phyloP scores from a whole-genome alignment of 2,113 vertebrate genomes.

The Mellivora capensis region DNA sequence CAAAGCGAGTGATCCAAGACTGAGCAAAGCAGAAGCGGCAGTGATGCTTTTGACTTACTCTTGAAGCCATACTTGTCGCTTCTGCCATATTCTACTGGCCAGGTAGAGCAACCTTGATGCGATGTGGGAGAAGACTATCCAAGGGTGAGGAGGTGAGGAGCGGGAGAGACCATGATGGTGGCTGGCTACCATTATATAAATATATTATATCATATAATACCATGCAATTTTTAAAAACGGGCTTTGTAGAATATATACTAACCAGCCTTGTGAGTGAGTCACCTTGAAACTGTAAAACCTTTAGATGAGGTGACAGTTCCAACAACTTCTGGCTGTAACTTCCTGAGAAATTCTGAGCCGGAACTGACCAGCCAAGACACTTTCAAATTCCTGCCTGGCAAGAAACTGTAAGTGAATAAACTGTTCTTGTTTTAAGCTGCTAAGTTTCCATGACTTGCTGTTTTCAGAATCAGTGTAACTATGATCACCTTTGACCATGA shows the following conservation, averaged over 20 bases:
- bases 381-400: neutral
- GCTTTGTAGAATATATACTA: neutral
- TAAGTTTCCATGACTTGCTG: neutral
- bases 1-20: neutral
- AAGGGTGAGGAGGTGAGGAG: neutral
- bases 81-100: neutral
- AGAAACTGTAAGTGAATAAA: neutral
- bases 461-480: neutral
- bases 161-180: neutral
- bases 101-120: too few species aligned
- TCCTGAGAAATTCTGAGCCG: neutral
- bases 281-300: neutral
- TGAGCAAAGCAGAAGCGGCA: neutral
- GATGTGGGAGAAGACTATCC: rapidly evolving
- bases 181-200: neutral
- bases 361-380: neutral
- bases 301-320: neutral
- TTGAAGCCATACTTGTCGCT: neutral
- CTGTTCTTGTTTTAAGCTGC: neutral
- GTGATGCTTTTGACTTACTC: neutral
- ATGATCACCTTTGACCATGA: neutral
- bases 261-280: neutral
- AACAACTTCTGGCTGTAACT: too few species aligned
- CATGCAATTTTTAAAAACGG: neutral
- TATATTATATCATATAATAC: neutral